Percentiles rank a stretch among this genome's conserved stretches.
Conservation (phyloP, 2,797 vertebrate species). For the Oreochromis grahami region DNA sequence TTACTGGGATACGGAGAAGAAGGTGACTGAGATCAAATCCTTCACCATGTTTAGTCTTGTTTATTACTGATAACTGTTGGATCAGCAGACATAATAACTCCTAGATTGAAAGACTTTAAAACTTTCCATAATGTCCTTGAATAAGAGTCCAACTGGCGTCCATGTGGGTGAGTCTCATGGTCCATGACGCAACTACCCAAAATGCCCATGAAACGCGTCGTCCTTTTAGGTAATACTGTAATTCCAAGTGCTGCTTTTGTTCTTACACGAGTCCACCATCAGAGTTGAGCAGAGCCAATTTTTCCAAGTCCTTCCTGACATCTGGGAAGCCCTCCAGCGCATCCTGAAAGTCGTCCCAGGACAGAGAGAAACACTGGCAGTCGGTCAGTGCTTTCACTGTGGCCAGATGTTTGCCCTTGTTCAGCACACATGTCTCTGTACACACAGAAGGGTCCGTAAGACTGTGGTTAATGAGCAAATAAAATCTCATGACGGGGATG, state of each 20-base stretch:
- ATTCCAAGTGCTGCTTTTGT: background rate
- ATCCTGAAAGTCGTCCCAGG: slow-evolving; percentile 60
- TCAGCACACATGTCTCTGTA: slow-evolving; percentile 68
- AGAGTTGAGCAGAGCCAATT: slow-evolving; percentile 27
- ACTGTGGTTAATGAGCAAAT: slow-evolving; percentile 45
- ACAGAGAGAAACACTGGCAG: slow-evolving; percentile 75
- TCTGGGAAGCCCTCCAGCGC: slow-evolving; percentile 67
- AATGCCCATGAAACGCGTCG: background rate
- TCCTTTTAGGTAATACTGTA: background rate
- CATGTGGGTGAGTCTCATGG: background rate
- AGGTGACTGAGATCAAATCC: background rate
- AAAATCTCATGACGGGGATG: slow-evolving; percentile 36
- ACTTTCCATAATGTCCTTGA: background rate
- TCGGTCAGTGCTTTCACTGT: slow-evolving; percentile 65
- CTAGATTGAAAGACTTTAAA: background rate
- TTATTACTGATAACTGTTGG: slow-evolving; percentile 30
- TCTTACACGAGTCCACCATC: slow-evolving; percentile 43
- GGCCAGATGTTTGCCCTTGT: slow-evolving; percentile 70
- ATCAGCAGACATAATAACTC: slow-evolving; percentile 6
- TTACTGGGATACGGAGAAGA: background rate
- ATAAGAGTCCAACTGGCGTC: background rate
- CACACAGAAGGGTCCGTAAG: slow-evolving; percentile 38
- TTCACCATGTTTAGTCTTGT: slow-evolving; percentile 1
- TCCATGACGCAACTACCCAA: background rate
- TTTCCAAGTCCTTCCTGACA: slow-evolving; percentile 64